These are phyloP conservation scores for Crypturellus undulatus DNA, from an alignment of 2,113 vertebrate species.

Conservation along the genomic window DNA sequence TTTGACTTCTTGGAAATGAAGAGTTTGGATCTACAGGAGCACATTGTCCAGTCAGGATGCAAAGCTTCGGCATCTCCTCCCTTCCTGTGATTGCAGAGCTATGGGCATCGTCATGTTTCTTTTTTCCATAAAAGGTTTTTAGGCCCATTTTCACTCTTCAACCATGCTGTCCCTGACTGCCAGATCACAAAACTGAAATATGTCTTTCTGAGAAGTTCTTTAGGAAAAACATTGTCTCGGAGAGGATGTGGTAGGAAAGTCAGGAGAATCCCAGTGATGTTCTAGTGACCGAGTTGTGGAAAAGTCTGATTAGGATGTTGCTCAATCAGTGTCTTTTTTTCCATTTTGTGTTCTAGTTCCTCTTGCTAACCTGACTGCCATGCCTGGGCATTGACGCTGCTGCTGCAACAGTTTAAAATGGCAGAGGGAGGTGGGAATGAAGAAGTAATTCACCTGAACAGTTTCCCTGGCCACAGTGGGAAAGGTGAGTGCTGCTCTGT, in stretches of 20 bases:
- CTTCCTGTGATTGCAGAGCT: not conserved
- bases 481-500: slow-evolving; percentile 77
- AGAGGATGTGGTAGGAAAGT: not conserved
- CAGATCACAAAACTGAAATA: not conserved
- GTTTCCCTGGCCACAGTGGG: slow-evolving; percentile 86
- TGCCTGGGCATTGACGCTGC: slow-evolving; percentile 56
- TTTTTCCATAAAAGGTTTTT: not conserved
- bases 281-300: not conserved
- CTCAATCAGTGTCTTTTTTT: not conserved
- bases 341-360: slow-evolving; percentile 42
- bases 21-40: not conserved
- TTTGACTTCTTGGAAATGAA: not conserved
- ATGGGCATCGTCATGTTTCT: accelerated
- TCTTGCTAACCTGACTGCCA: slow-evolving; percentile 35
- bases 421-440: slow-evolving; percentile 87
- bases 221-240: not conserved
- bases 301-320: accelerated
- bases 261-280: not conserved
- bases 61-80: not conserved
- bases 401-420: slow-evolving; percentile 80
- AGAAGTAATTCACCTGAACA: slow-evolving; percentile 88
- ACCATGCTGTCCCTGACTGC: accelerated
- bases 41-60: not conserved
- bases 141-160: not conserved
- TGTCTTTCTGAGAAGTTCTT: not conserved